Conservation (phyloP, 2,113 vertebrate genomes). For the Shinisaurus crocodilurus region DNA sequence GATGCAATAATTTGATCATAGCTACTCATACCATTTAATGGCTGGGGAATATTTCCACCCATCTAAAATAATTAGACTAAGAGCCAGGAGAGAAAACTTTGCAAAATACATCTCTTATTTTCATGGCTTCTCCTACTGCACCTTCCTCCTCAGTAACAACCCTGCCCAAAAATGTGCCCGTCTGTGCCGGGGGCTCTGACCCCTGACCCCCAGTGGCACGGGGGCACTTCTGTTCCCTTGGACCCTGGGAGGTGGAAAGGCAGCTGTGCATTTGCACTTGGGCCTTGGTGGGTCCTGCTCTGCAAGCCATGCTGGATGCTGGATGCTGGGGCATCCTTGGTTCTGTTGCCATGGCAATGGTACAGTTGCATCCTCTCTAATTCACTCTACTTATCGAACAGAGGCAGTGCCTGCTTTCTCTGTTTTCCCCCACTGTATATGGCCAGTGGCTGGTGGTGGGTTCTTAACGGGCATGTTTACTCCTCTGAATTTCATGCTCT, state of each 20-base stretch:
- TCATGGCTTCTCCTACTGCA: background rate
- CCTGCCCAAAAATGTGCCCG: background rate
- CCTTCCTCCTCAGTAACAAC: background rate
- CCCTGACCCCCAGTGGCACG: background rate
- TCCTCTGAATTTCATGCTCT: background rate
- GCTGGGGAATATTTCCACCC: background rate
- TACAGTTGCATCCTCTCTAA: background rate
- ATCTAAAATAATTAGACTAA: background rate
- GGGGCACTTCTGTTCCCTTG: background rate
- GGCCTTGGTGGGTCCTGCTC: background rate
- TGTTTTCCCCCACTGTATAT: background rate
- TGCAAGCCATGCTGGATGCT: background rate
- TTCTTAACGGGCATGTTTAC: background rate
- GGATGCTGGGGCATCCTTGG: constrained; percentile 23
- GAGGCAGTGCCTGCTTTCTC: background rate
- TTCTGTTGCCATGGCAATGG: constrained; percentile 31
- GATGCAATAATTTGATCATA: background rate
- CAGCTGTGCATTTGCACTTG: background rate
- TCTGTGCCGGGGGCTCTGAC: background rate
- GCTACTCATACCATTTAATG: background rate
- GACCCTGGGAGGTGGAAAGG: background rate
- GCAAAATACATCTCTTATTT: background rate
- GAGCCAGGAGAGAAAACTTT: background rate
- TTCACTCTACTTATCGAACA: background rate
- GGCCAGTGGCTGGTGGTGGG: background rate